Conservation (phyloP, 37 sponge, comb jelly and placozoan genomes). For the Ephydatia muelleri region DNA sequence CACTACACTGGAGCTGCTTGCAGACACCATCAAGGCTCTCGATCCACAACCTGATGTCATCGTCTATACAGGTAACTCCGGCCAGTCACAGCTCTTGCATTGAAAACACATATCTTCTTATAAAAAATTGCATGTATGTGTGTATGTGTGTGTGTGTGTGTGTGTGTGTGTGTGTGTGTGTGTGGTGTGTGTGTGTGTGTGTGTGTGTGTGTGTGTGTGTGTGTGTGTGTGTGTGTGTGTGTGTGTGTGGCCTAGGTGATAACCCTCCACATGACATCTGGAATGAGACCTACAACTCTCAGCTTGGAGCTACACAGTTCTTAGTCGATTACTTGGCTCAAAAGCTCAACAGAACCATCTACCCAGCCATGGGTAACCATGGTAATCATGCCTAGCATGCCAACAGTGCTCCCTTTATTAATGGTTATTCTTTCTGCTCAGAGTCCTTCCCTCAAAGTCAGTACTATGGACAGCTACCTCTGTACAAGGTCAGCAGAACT, state of each 20-base stretch:
- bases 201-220: neutral
- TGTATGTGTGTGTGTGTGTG: neutral
- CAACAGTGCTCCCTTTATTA: neutral
- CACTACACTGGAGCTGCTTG: no score
- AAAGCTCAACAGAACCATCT: constrained; percentile 55
- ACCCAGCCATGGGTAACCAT: constrained; percentile 86
- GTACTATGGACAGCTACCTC: constrained; percentile 37
- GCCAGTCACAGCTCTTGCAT: no score
- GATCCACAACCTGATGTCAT: no score
- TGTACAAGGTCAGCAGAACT: constrained; percentile 54
- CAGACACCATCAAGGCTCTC: no score
- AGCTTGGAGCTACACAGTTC: constrained; percentile 46
- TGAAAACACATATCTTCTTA: no score
- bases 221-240: constrained; percentile 1
- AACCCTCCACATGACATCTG: constrained; percentile 87
- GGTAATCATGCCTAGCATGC: constrained; percentile 21
- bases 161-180: neutral
- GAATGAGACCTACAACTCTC: constrained; percentile 60
- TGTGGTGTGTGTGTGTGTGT: constrained; percentile 4
- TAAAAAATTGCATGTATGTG: neutral
- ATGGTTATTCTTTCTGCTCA: neutral
- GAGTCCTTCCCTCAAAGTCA: constrained; percentile 78
- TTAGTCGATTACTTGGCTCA: constrained; percentile 54
- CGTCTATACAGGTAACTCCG: no score
- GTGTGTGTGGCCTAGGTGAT: constrained; percentile 60